Conservation (phyloP, 1,140 invertebrate species). For the Microvelia longipes region DNA sequence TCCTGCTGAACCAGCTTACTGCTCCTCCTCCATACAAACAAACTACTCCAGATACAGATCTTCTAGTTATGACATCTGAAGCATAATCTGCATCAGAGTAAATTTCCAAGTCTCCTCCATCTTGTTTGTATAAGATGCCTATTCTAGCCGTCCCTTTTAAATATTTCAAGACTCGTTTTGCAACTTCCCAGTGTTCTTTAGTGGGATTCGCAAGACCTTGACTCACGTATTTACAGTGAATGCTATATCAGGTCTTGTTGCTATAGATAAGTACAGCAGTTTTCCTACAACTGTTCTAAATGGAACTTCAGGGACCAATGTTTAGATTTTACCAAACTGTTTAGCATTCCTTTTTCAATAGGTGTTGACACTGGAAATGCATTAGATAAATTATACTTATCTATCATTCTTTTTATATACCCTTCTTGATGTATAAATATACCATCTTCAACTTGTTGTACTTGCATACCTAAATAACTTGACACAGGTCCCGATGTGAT, state of each 20-base stretch:
- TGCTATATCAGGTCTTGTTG: slow-evolving; percentile 27
- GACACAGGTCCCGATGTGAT: not conserved
- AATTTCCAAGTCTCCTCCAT: slow-evolving; percentile 5
- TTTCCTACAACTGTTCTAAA: not conserved
- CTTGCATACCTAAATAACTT: not conserved
- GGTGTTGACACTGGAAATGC: not conserved
- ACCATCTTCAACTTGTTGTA: not conserved
- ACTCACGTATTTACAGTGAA: slow-evolving; percentile 19
- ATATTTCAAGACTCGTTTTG: slow-evolving; percentile 28
- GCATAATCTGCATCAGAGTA: slow-evolving; percentile 28
- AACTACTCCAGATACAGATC: slow-evolving; percentile 22
- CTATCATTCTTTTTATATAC: not conserved
- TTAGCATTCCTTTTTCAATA: not conserved
- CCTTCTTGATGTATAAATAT: not conserved
- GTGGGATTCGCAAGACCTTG: slow-evolving; percentile 18
- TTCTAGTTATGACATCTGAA: slow-evolving; percentile 22
- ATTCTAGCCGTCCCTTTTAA: slow-evolving; percentile 25
- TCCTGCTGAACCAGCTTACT: slow-evolving; percentile 22
- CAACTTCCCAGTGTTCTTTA: slow-evolving; percentile 17
- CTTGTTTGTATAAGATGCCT: slow-evolving; percentile 22
- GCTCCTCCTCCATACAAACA: slow-evolving; percentile 15
- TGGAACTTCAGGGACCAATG: not conserved
- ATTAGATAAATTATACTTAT: not conserved
- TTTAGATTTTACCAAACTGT: not conserved
- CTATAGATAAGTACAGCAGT: slow-evolving; percentile 26